Evolutionary conservation across 1,140 invertebrate genomes (phyloP).

Genomic region (Pemphigus obesinymphae): DNA sequence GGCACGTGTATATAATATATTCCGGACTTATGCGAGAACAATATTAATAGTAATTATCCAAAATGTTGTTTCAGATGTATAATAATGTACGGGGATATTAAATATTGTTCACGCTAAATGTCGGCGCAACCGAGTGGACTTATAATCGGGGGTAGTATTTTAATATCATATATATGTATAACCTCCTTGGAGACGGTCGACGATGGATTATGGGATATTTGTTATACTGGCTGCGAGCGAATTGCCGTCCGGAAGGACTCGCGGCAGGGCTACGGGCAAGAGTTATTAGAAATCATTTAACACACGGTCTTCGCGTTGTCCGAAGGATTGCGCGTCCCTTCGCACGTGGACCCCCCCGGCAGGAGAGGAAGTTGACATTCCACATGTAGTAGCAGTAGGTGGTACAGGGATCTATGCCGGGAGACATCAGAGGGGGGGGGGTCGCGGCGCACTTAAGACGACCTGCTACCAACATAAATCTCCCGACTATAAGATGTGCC

Average conservation of each 20-base stretch:
- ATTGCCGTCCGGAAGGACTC: not conserved
- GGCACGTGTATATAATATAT: too few relatives aligned
- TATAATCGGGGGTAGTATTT: too few relatives aligned
- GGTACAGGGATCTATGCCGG: not conserved
- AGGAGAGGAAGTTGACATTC: not conserved
- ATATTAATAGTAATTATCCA: too few relatives aligned
- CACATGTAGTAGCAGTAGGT: not conserved
- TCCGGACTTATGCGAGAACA: too few relatives aligned
- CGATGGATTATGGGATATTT: not conserved
- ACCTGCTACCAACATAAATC: slow-evolving; percentile 42
- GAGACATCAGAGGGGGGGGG: slow-evolving; percentile 26
- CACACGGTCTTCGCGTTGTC: slow-evolving; percentile 9
- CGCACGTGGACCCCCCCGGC: not conserved
- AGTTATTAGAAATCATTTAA: slow-evolving; percentile 41
- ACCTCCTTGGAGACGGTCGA: too few relatives aligned
- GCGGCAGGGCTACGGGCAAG: not conserved
- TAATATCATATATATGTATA: too few relatives aligned
- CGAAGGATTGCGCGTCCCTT: not conserved
- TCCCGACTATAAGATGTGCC: slow-evolving; percentile 26
- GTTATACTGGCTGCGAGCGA: not conserved
- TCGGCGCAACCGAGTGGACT: too few relatives aligned
- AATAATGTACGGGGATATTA: too few relatives aligned
- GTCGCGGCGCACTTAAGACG: slow-evolving; percentile 25
- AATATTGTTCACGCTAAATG: too few relatives aligned
- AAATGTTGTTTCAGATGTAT: too few relatives aligned